phyloP scores from a whole-genome alignment of 2,888 invertebrate genomes.

The Neoscelio sp. region DNA sequence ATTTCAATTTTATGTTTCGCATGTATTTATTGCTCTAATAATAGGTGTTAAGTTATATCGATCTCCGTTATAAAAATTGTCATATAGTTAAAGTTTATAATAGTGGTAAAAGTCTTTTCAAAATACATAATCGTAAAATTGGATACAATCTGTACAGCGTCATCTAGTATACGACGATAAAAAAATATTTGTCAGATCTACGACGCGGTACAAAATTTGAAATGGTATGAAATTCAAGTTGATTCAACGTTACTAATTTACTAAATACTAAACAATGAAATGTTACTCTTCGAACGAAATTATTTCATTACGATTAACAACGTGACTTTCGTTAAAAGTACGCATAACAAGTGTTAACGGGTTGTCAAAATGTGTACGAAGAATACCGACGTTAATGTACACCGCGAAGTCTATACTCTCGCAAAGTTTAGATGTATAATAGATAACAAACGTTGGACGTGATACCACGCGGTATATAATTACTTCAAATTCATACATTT shows the following conservation, averaged over 20 bases:
- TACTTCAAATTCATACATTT: slow-evolving; percentile 51
- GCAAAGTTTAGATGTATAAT: slow-evolving; percentile 33
- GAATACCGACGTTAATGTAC: slow-evolving; percentile 48
- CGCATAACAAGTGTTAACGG: slow-evolving; percentile 44
- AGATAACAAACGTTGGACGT: slow-evolving; percentile 55
- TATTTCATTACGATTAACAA: slow-evolving; percentile 20
- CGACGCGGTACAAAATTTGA: slow-evolving; percentile 24
- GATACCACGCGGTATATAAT: slow-evolving; percentile 42
- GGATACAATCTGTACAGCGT: slow-evolving; percentile 34
- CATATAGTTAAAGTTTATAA: slow-evolving; percentile 35
- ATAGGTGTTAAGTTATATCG: slow-evolving; percentile 37
- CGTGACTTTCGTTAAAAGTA: slow-evolving; percentile 25
- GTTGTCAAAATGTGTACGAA: slow-evolving; percentile 50
- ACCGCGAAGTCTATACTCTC: slow-evolving; percentile 43
- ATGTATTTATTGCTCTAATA: too few species aligned
- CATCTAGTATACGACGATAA: slow-evolving; percentile 21
- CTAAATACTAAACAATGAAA: too few species aligned
- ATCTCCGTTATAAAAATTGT: slow-evolving; percentile 38
- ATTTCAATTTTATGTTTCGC: slow-evolving; percentile 3
- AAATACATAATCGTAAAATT: slow-evolving; percentile 56
- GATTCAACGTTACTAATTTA: too few species aligned
- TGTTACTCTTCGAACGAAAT: too few species aligned
- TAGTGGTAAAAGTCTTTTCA: slow-evolving; percentile 41
- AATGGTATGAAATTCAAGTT: slow-evolving; percentile 19
- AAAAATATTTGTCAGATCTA: slow-evolving; percentile 42